Evolutionary conservation across 1,140 invertebrate species (phyloP).

Genomic region (Stegodyphus mimosarum): DNA sequence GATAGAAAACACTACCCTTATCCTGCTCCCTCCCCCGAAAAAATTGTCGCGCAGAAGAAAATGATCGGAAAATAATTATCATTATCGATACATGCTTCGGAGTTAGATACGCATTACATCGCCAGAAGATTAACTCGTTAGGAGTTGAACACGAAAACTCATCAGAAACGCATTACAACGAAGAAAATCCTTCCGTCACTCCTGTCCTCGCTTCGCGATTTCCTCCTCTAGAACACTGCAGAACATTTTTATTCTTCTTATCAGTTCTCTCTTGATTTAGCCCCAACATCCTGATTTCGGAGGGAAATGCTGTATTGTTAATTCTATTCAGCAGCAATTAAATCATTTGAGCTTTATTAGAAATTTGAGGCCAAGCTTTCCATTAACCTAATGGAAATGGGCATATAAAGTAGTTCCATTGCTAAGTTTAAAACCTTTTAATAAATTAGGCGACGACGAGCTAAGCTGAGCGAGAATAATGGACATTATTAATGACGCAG

Average conservation of each 20-base stretch:
- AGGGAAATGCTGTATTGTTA: conserved; percentile 17
- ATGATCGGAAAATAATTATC: conserved; percentile 42
- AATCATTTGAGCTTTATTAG: conserved; percentile 25
- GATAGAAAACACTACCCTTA: no score
- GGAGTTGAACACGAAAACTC: conserved; percentile 15
- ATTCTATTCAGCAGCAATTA: conserved; percentile 12
- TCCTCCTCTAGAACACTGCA: background rate
- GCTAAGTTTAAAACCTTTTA: background rate
- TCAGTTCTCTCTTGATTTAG: background rate
- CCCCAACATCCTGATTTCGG: background rate
- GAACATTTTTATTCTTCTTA: background rate
- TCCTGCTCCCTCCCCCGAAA: no score
- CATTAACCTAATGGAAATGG: conserved; percentile 42
- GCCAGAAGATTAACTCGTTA: background rate
- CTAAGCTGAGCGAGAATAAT: no score
- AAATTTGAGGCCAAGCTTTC: conserved; percentile 36
- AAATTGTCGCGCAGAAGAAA: background rate
- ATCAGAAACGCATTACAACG: conserved; percentile 44
- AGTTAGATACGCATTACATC: background rate
- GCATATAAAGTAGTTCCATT: background rate
- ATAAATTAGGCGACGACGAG: conserved; percentile 2
- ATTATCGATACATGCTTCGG: conserved; percentile 12
- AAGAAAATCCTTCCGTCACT: background rate
- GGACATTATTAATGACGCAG: no score
- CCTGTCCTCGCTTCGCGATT: no score